Evolutionary conservation across 2,113 vertebrate species (phyloP), one percentile per base, ranked within the genome.

Genomic region (Sander lucioperca): DNA sequence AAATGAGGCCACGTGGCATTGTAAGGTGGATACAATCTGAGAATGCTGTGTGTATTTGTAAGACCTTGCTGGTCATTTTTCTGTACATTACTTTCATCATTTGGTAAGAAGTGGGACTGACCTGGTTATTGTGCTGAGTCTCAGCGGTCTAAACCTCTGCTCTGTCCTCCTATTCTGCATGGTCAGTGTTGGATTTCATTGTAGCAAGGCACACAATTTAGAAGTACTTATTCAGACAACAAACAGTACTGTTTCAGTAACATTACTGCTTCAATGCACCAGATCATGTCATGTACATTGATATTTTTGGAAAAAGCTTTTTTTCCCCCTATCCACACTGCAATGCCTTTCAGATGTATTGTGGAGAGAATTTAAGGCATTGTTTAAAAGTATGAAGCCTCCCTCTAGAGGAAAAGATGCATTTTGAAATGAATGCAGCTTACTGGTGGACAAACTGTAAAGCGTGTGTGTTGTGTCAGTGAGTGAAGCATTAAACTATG

Each of bases 401-500:
- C 63, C 45, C 36, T 58, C 21, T 56, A 66, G 19, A 54, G 63
- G 27, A 51, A 68, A 36, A 68, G 36, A 36, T 58, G 39, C 36
- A 15, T 66, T 66, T 66, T 45, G 2, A 30, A 30, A 15, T 16
- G 3, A 21, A 1, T 6, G 6, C 36, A 59, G 65, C 45, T 69
- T 3, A 16, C 12, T 39, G 13, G 12, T 16, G 25, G 23, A 30
- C 56, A 30, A 21, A 48, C 45, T 27, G 47, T 21, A 7, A 33
- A 9, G 15, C 30, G 1, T 11, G 57, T 54, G 54, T 53, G 33
- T 47, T 47, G 68, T 23, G 30, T 39, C 51, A 16, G 74, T 2
- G 14, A 62, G 14, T 58, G 63, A 79, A 67, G 83, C 83, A 56
- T 71, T 33, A 86, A 80, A 82, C 67, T 30, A 0, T 77, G 68